phyloP scores from a whole-genome alignment of 2,113 vertebrate species.

The Bufo gargarizans region DNA sequence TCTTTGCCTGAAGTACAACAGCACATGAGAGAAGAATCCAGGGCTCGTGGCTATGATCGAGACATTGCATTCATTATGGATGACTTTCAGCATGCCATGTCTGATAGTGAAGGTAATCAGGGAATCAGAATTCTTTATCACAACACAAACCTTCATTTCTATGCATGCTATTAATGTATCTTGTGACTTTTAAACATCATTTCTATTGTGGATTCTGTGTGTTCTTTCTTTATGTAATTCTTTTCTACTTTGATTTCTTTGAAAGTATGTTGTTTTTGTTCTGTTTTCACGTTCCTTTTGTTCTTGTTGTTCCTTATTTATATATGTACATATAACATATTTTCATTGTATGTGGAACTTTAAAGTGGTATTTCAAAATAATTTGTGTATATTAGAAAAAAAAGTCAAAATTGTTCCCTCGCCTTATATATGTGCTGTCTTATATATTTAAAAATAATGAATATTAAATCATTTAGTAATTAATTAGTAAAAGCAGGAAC shows the following conservation, averaged over 20 bases:
- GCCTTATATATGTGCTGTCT: background rate
- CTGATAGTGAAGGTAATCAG: slow-evolving; percentile 99
- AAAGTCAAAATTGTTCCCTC: background rate
- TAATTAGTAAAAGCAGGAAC: background rate
- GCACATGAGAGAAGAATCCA: slow-evolving; percentile 97
- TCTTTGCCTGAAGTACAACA: slow-evolving; percentile 98
- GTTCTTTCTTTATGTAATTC: slow-evolving; percentile 66
- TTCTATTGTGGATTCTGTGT: slow-evolving; percentile 65
- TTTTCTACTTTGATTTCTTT: slow-evolving; percentile 30
- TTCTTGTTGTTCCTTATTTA: background rate
- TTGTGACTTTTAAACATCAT: slow-evolving; percentile 63
- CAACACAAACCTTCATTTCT: slow-evolving; percentile 79
- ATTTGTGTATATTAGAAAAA: background rate
- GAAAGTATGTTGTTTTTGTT: background rate
- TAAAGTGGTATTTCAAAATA: background rate
- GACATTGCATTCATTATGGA: slow-evolving; percentile 99
- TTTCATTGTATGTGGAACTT: background rate
- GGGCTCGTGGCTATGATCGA: slow-evolving; percentile 93
- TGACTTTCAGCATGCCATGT: slow-evolving; percentile 99
- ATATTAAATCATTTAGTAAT: background rate
- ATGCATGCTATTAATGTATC: slow-evolving; percentile 84
- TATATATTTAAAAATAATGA: background rate
- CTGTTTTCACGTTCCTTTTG: background rate
- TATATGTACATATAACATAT: background rate
- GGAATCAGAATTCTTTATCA: slow-evolving; percentile 77